phyloP scores from a whole-genome alignment of 2,113 vertebrate genomes.

The Setophaga petechia region DNA sequence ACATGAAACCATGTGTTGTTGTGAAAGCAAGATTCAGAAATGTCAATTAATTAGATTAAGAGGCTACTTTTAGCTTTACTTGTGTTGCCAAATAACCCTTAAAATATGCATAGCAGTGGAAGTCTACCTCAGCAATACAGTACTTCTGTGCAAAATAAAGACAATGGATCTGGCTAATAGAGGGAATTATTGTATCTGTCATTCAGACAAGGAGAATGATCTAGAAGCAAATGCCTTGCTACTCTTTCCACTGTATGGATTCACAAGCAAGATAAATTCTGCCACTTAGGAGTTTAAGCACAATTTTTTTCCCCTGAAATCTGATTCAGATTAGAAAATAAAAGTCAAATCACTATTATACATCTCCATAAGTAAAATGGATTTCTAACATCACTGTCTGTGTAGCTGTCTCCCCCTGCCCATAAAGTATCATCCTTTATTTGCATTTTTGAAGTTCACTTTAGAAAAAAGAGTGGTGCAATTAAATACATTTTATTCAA shows the following conservation, averaged over 20 bases:
- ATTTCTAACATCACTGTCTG: slow-evolving; percentile 68
- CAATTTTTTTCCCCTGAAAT: slow-evolving; percentile 42
- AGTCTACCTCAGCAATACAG: slow-evolving; percentile 77
- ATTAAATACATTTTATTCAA: slow-evolving; percentile 76
- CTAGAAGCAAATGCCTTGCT: slow-evolving; percentile 72
- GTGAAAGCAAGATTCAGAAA: slow-evolving; percentile 88
- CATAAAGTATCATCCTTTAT: slow-evolving; percentile 51
- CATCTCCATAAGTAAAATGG: slow-evolving; percentile 67
- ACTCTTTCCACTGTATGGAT: slow-evolving; percentile 62
- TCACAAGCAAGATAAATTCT: slow-evolving; percentile 66
- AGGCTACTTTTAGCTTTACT: slow-evolving; percentile 87
- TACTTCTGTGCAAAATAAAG: slow-evolving; percentile 71
- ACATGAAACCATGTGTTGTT: slow-evolving; percentile 91
- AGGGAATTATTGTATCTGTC: slow-evolving; percentile 77
- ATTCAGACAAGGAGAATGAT: slow-evolving; percentile 71
- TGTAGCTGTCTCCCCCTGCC: background rate
- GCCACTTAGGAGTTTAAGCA: slow-evolving; percentile 58
- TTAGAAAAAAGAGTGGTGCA: slow-evolving; percentile 55
- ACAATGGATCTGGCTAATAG: slow-evolving; percentile 77
- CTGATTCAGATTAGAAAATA: slow-evolving; percentile 64
- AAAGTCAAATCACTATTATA: slow-evolving; percentile 61
- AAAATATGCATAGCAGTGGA: slow-evolving; percentile 83
- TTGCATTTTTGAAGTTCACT: slow-evolving; percentile 76
- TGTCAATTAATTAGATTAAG: slow-evolving; percentile 91
- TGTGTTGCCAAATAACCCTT: slow-evolving; percentile 85